Conservation (phyloP, 2,113 vertebrate species). For the Prietella phreatophila region DNA sequence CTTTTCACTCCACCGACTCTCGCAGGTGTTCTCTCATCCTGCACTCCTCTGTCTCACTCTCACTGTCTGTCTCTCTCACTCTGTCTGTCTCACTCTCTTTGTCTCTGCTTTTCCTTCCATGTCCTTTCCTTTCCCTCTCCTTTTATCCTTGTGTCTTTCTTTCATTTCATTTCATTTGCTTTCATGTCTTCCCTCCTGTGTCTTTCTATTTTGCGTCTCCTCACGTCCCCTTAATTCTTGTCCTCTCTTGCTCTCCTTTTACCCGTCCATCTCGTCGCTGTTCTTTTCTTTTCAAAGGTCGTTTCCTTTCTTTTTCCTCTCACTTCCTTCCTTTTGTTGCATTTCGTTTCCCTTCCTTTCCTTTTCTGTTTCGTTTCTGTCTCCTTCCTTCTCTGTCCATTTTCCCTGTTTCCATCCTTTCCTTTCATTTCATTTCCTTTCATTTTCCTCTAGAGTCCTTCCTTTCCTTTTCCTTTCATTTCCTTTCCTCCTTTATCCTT, state of each 20-base stretch:
- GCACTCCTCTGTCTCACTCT: background rate
- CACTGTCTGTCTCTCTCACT: background rate
- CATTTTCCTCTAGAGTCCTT: background rate
- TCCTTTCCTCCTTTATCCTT: background rate
- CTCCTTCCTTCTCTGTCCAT: too few species aligned
- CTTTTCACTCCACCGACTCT: slow-evolving; percentile 29
- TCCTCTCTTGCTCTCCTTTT: background rate
- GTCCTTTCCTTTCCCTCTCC: background rate
- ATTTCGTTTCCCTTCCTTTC: background rate
- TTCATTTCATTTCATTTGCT: too few species aligned
- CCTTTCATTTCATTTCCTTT: background rate
- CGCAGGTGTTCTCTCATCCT: slow-evolving; percentile 34
- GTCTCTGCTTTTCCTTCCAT: too few species aligned
- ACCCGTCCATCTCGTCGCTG: background rate
- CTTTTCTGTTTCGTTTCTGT: background rate
- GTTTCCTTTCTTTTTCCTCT: too few species aligned
- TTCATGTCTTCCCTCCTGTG: background rate
- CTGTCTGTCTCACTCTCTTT: background rate
- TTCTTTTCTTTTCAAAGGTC: too few species aligned
- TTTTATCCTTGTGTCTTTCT: too few species aligned
- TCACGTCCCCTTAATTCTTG: background rate
- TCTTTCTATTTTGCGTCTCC: background rate
- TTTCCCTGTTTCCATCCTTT: background rate
- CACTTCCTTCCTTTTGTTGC: too few species aligned
- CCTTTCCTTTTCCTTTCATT: background rate